Evolutionary conservation across 2,888 invertebrate species (phyloP).

Genomic region (Agriopis leucophaearia): DNA sequence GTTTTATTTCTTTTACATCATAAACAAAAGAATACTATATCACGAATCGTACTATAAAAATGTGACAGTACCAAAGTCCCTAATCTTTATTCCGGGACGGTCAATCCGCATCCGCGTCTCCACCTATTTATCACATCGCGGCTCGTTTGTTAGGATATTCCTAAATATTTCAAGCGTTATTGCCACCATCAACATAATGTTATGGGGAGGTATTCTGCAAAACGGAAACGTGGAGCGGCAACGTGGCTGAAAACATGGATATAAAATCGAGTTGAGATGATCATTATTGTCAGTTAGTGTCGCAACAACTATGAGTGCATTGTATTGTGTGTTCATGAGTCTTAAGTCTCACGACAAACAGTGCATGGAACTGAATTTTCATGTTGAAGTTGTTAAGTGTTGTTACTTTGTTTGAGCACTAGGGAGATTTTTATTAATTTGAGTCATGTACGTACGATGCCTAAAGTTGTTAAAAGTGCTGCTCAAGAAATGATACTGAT

Average conservation of each 20-base stretch:
- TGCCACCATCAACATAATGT: conserved; percentile 85
- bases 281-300: not conserved
- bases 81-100: conserved; percentile 77
- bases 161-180: conserved; percentile 86
- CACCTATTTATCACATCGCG: conserved; percentile 77
- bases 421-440: no score
- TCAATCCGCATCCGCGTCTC: conserved; percentile 73
- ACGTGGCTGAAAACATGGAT: conserved; percentile 60
- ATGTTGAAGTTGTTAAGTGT: no score
- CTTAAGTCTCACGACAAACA: no score
- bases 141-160: conserved; percentile 83
- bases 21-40: not conserved
- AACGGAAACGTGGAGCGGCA: conserved; percentile 80
- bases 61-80: conserved; percentile 33
- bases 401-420: no score
- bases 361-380: no score
- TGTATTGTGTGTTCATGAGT: not conserved
- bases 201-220: conserved; percentile 84
- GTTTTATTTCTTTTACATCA: not conserved
- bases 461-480: no score
- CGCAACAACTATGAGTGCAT: not conserved
- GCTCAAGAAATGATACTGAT: no score
- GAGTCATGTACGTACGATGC: no score
- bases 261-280: not conserved
- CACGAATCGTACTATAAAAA: conserved; percentile 7